Evolutionary conservation across 2,888 invertebrate genomes (phyloP).

Genomic region (Drosophila anomalipes): DNA sequence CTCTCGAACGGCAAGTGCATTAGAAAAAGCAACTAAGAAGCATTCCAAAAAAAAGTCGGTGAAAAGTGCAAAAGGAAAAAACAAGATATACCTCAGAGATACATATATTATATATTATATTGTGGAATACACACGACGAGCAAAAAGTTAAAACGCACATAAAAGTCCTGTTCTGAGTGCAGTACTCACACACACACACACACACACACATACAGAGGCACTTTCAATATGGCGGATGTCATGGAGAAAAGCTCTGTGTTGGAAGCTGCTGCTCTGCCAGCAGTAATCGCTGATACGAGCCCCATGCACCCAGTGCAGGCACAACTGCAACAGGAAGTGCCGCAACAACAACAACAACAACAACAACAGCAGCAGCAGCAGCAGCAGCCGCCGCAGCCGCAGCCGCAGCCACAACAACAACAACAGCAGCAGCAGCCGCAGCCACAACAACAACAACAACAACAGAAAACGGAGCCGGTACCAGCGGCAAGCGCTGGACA

Average conservation of each 20-base stretch:
- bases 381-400: slow-evolving; percentile 51
- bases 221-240: slow-evolving; percentile 83
- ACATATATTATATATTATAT: slow-evolving; percentile 17
- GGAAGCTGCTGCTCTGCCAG: slow-evolving; percentile 74
- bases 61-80: slow-evolving; percentile 41
- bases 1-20: slow-evolving; percentile 28
- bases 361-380: slow-evolving; percentile 51
- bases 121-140: slow-evolving; percentile 60
- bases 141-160: slow-evolving; percentile 57
- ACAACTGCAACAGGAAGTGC: slow-evolving; percentile 59
- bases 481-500: slow-evolving; percentile 68
- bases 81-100: slow-evolving; percentile 21
- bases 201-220: slow-evolving; percentile 37
- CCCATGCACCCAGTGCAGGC: slow-evolving; percentile 45
- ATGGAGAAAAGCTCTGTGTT: slow-evolving; percentile 84
- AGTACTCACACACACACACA: slow-evolving; percentile 43
- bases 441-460: slow-evolving; percentile 47
- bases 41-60: slow-evolving; percentile 59
- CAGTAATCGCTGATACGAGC: slow-evolving; percentile 65
- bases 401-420: slow-evolving; percentile 43
- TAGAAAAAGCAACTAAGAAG: slow-evolving; percentile 36
- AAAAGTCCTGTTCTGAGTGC: slow-evolving; percentile 68
- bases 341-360: slow-evolving; percentile 48
- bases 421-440: slow-evolving; percentile 44
- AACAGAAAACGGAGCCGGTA: slow-evolving; percentile 51